phyloP scores from a whole-genome alignment of 2,797 vertebrate genomes.

The Pterois miles region DNA sequence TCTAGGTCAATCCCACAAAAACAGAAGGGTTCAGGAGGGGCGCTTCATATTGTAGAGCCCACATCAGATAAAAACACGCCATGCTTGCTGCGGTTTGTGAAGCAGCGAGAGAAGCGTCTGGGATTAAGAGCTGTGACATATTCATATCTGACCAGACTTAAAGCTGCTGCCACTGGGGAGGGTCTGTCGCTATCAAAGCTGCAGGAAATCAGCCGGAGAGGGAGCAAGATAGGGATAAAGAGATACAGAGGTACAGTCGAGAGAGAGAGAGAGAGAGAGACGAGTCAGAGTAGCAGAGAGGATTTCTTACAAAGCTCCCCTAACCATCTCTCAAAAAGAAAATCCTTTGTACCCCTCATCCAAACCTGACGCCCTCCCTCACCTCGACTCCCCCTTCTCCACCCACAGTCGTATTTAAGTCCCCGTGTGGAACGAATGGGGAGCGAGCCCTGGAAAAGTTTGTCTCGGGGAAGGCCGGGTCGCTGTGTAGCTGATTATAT shows the following conservation, averaged over 20 bases:
- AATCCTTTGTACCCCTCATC: conserved; percentile 81
- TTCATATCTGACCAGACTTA: conserved; percentile 84
- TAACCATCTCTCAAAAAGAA: conserved; percentile 79
- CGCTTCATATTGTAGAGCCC: not conserved
- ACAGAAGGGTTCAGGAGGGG: conserved; percentile 31
- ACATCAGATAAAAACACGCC: conserved; percentile 59
- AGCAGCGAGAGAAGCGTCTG: conserved; percentile 65
- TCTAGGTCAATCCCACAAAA: conserved; percentile 51
- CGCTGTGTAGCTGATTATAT: conserved; percentile 97
- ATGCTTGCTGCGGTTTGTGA: conserved; percentile 53
- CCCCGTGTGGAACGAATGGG: conserved; percentile 76
- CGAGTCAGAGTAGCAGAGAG: conserved; percentile 65
- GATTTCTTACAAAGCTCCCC: conserved; percentile 81
- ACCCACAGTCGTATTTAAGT: conserved; percentile 70
- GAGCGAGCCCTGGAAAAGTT: conserved; percentile 88
- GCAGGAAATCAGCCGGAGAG: conserved; percentile 75
- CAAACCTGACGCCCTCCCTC: conserved; percentile 73
- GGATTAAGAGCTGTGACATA: conserved; percentile 84
- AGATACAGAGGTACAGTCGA: conserved; percentile 63
- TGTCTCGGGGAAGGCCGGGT: conserved; percentile 87
- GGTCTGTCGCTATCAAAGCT: conserved; percentile 85
- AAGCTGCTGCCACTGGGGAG: conserved; percentile 74
- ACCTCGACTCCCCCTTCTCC: conserved; percentile 46
- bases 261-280: conserved; percentile 24
- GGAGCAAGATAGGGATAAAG: conserved; percentile 29